These are phyloP conservation scores for Tetropium fuscum DNA, from an alignment of 2,888 invertebrate genomes.

Conservation along the genomic window DNA sequence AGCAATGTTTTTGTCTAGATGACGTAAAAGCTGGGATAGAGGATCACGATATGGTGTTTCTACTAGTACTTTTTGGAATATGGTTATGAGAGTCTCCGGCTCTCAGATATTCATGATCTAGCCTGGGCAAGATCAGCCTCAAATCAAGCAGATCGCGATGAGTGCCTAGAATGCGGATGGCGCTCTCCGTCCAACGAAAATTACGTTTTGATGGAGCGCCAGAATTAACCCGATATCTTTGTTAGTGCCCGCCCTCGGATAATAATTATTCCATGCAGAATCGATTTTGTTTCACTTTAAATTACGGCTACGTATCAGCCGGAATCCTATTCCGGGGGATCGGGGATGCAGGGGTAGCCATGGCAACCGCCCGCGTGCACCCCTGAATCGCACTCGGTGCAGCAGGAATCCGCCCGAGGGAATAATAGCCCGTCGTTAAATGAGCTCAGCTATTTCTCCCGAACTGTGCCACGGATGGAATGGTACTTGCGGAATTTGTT, in stretches of 20 bases:
- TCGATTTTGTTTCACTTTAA: constrained; percentile 32
- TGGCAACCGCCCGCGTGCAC: constrained; percentile 12
- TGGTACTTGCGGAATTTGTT: background rate
- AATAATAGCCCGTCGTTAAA: background rate
- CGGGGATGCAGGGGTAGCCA: constrained; percentile 4
- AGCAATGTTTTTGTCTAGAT: too few relatives aligned
- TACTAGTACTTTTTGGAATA: too few relatives aligned
- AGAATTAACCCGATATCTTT: constrained; percentile 21
- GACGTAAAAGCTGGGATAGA: too few relatives aligned
- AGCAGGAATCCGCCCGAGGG: constrained; percentile 3
- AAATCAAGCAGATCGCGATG: too few relatives aligned
- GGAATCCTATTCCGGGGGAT: constrained; percentile 10
- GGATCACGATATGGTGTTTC: too few relatives aligned
- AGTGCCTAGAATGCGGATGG: too few relatives aligned
- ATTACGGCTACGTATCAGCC: constrained; percentile 26
- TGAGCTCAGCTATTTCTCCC: background rate
- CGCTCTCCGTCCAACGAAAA: constrained; percentile 9
- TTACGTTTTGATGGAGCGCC: constrained; percentile 14
- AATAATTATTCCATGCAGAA: constrained; percentile 27
- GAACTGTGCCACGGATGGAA: background rate
- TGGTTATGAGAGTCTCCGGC: too few relatives aligned
- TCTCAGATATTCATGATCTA: too few relatives aligned
- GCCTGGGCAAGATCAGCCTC: too few relatives aligned
- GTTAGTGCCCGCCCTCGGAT: background rate
- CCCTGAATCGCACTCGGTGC: background rate